Percentiles rank a stretch among this genome's conserved stretches.
These are phyloP conservation scores for Drosophila burlai DNA, from an alignment of 1,140 invertebrate species.

Conservation along the genomic window DNA sequence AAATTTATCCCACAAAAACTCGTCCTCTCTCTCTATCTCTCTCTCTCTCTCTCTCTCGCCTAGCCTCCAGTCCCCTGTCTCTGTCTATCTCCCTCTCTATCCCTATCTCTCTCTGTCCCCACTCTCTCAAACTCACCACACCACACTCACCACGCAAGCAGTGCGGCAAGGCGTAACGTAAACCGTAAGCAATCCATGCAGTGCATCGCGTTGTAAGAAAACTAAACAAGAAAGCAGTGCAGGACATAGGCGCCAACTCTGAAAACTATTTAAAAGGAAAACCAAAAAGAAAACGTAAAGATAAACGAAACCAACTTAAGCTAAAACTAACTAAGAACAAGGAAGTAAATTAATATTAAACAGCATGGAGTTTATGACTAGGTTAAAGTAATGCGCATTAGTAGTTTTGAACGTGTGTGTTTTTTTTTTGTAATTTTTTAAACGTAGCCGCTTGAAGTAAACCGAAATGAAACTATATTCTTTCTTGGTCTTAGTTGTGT, in stretches of 20 bases:
- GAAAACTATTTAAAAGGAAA: constrained; percentile 39
- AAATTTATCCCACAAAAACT: constrained; percentile 28
- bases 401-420: constrained; percentile 57
- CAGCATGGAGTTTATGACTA: constrained; percentile 53
- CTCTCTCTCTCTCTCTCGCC: constrained; percentile 12
- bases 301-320: constrained; percentile 44
- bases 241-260: constrained; percentile 2
- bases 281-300: background rate
- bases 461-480: constrained; percentile 30
- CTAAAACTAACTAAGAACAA: constrained; percentile 31
- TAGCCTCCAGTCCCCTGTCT: constrained; percentile 13
- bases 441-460: constrained; percentile 64
- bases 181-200: constrained; percentile 18
- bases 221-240: constrained; percentile 10
- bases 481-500: constrained; percentile 37
- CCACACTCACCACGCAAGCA: constrained; percentile 29
- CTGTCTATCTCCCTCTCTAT: constrained; percentile 1
- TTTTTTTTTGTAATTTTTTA: constrained; percentile 74
- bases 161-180: constrained; percentile 7
- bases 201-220: constrained; percentile 19
- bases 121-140: constrained; percentile 13
- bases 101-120: constrained; percentile 16
- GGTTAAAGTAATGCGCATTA: constrained; percentile 59
- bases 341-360: constrained; percentile 32
- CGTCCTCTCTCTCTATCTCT: background rate